Base-by-base conservation (phyloP, 1,140 invertebrate species). In the Macrobrachium rosenbergii region DNA sequence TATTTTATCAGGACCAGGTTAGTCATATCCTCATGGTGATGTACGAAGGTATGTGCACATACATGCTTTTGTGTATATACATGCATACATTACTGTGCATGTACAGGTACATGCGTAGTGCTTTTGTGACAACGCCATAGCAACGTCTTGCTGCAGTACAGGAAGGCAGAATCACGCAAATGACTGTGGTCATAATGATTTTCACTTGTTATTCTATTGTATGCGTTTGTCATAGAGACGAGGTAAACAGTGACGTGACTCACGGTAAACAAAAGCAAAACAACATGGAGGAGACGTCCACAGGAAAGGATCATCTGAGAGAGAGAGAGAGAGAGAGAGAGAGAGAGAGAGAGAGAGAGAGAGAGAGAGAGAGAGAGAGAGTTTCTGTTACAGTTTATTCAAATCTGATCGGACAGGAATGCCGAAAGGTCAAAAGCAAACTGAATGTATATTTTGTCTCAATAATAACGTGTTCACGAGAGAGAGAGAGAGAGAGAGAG, bases 11-110 rank as follows among this genome's bases (percentile, higher is more conserved):
- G 43, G 12, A n/a, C 7, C 16, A n/a, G 43, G 14, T 80, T 17
- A 28, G 19, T 37, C 14, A 62, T 43, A 62, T 16, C 63, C 16
- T 80, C 17, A n/a, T 23, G 58, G 37, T 58, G 60, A 60, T 80
- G 21, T 80, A 59, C 63, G 21, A 62, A 58, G 63, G 77, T 80
- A 60, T 80, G 28, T 79, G 77, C 37, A n/a, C 3, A 37, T 37
- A 3, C 28, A 37, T 69, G 12, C 52, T 0, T 69, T 6, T 43
- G 7, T 63, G 2, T 63, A 16, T 80, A 62, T 63, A 62, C 62
- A 16, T 63, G 58, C 11, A 17, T 75, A 28, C n/a, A 37, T 72
- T 28, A 7, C 10, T 75, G 5, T 75, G 72, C 23, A 21, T 23
- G 28, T 45, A 75, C 45, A 2, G 2, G 7, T 52, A 0, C 52